phyloP scores from a whole-genome alignment of 2,888 invertebrate species.

The Biston stratarius region DNA sequence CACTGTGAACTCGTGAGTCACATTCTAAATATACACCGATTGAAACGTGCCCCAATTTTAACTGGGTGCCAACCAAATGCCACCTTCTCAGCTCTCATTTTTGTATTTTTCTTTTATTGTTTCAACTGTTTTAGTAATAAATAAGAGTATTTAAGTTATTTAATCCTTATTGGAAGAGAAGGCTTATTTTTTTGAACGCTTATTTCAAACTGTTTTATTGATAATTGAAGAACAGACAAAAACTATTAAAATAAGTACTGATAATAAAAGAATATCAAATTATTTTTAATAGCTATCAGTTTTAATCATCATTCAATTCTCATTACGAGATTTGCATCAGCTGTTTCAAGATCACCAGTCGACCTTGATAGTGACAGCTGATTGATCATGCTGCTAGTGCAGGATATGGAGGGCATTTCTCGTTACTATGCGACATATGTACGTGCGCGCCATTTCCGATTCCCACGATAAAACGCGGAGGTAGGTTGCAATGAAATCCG shows the following conservation, averaged over 20 bases:
- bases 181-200: neutral
- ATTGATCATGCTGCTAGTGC: slow-evolving; percentile 52
- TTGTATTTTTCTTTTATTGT: slow-evolving; percentile 17
- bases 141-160: neutral
- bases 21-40: slow-evolving; percentile 74
- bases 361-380: slow-evolving; percentile 76
- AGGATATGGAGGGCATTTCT: slow-evolving; percentile 46
- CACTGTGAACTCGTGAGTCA: slow-evolving; percentile 75
- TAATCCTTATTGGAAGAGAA: neutral
- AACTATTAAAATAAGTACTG: neutral
- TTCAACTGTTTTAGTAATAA: slow-evolving; percentile 6
- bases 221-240: neutral
- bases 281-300: slow-evolving; percentile 6
- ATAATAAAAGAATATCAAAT: slow-evolving; percentile 1
- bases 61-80: slow-evolving; percentile 49
- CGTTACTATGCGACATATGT: slow-evolving; percentile 37
- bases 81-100: slow-evolving; percentile 8
- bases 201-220: neutral
- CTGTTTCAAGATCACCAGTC: slow-evolving; percentile 60
- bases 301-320: slow-evolving; percentile 12
- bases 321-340: slow-evolving; percentile 43
- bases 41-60: slow-evolving; percentile 73
- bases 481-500: slow-evolving; percentile 77
- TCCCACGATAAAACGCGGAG: slow-evolving; percentile 60
- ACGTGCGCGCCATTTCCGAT: slow-evolving; percentile 38